Evolutionary conservation across 2,888 invertebrate genomes (phyloP).

Genomic region (Caenorhabditis japonica): DNA sequence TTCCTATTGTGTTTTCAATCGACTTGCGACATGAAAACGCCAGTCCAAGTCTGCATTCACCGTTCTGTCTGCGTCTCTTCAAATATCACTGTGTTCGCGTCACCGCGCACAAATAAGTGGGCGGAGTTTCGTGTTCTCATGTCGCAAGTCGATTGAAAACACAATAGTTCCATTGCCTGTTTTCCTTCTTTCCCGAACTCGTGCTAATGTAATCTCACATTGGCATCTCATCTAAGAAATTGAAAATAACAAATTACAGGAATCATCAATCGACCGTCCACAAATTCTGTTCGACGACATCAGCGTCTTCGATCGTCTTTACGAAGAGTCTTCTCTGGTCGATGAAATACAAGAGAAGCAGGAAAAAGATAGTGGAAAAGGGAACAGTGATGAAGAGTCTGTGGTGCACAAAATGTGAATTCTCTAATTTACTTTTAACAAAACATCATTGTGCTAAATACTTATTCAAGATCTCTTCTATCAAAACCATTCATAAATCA

Average conservation of each 20-base stretch:
- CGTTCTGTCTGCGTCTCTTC: too few relatives aligned
- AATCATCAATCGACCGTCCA: conserved; percentile 27
- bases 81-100: too few relatives aligned
- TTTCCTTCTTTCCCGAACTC: conserved; percentile 15
- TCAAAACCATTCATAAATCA: conserved; percentile 10
- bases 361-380: conserved; percentile 48
- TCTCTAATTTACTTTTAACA: conserved; percentile 11
- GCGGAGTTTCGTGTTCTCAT: too few relatives aligned
- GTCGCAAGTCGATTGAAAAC: too few relatives aligned
- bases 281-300: conserved; percentile 20
- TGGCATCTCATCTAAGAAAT: background rate
- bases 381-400: conserved; percentile 38
- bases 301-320: conserved; percentile 29
- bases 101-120: too few relatives aligned
- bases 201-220: background rate
- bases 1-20: too few relatives aligned
- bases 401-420: conserved; percentile 35
- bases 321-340: conserved; percentile 38
- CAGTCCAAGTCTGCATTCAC: too few relatives aligned
- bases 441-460: background rate
- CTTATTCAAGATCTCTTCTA: conserved; percentile 34
- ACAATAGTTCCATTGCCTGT: background rate
- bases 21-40: too few relatives aligned
- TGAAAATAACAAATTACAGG: conserved; percentile 8
- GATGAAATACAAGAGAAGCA: conserved; percentile 21